A percentile compares a stretch with the other conserved stretches of the same genome.
Evolutionary conservation across 1,140 invertebrate genomes (phyloP).

Genomic region (Contarinia nasturtii): DNA sequence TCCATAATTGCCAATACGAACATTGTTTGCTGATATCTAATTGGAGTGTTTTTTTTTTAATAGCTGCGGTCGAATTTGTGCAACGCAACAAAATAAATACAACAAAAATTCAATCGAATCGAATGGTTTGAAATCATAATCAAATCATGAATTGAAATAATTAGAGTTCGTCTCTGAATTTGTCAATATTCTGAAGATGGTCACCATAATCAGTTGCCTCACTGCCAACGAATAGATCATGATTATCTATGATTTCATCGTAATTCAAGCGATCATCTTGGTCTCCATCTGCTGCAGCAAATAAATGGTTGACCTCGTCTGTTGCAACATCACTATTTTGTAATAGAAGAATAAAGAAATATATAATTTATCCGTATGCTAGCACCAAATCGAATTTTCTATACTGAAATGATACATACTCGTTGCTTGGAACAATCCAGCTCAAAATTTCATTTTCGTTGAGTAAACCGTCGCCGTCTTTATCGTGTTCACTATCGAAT

Average conservation of each 20-base stretch:
- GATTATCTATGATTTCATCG: constrained; percentile 71
- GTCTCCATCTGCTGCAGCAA: constrained; percentile 74
- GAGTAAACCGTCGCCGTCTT: constrained; percentile 67
- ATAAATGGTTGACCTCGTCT: constrained; percentile 83
- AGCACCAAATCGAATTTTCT: no score
- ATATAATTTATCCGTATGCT: constrained; percentile 1
- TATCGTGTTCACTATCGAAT: constrained; percentile 78
- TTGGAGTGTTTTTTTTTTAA: no score
- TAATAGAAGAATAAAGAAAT: no score
- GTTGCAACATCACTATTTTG: constrained; percentile 59
- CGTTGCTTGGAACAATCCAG: constrained; percentile 86
- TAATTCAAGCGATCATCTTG: constrained; percentile 66
- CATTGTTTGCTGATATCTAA: no score
- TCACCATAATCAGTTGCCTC: constrained; percentile 92
- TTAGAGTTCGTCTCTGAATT: constrained; percentile 68
- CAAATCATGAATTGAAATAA: background rate
- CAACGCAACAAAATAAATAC: no score
- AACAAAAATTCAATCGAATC: no score
- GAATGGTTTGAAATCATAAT: no score
- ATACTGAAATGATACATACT: constrained; percentile 53
- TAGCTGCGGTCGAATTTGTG: no score
- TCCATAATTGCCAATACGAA: no score
- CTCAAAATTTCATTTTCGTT: constrained; percentile 59
- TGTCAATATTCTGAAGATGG: constrained; percentile 56
- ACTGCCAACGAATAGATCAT: constrained; percentile 87